Base-by-base conservation (phyloP, 1,140 invertebrate genomes). In the Trichogramma pretiosum region DNA sequence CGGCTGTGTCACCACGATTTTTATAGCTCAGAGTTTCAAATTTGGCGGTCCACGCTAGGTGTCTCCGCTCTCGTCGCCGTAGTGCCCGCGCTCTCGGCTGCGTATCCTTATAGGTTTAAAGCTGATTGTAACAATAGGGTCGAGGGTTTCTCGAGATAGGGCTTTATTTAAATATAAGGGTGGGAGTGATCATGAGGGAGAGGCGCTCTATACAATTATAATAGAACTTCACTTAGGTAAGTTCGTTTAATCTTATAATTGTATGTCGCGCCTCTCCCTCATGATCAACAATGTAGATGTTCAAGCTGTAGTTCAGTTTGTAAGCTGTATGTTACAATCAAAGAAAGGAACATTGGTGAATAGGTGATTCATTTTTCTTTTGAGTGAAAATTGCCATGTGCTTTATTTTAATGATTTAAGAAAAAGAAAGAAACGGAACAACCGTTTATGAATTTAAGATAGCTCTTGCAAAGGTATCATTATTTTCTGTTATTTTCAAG, bases 171-270 rank as follows among this genome's bases (percentile, higher is more conserved):
- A 13, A 28, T 30, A 13, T 23, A n/a, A 17, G n/a, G n/a, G n/a
- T n/a, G n/a, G n/a, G n/a, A n/a, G n/a, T n/a, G n/a, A n/a, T n/a
- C n/a, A n/a, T n/a, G n/a, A n/a, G n/a, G n/a, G n/a, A 14, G 39
- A 41, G 39, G 26, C 26, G 24, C 16, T 41, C 26, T n/a, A 41
- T 41, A 41, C 23, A 41, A 41, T 41, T 41, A 22, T n/a, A 14
- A 41, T 41, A 19, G 39, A 41, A 41, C 26, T 41, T 41, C 39
- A 30, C 39, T 18, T 28, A 28, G 24, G 24, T 28, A 28, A 41
- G 26, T 41, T 41, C 39, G 14, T 41, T 41, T n/a, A 41, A 37
- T 37, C 16, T 9, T 17, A 14, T 16, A 37, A 37, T 37, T 37
- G 35, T 37, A 37, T 37, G 17, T 17, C 13, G 17, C 35, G 18